Conservation (phyloP, 2,113 vertebrate genomes). For the Perccottus glenii region DNA sequence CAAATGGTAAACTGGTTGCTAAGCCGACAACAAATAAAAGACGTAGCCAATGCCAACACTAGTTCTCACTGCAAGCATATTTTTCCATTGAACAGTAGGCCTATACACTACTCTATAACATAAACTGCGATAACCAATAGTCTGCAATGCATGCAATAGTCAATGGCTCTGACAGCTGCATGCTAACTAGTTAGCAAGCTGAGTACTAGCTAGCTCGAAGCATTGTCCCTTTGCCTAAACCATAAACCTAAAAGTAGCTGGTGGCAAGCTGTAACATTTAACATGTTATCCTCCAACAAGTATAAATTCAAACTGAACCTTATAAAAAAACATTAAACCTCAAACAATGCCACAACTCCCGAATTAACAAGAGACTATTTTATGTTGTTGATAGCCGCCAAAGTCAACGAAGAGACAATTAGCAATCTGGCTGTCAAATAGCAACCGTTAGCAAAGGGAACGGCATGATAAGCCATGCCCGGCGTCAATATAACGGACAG, state of each 20-base stretch:
- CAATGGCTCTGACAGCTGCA: slow-evolving; percentile 42
- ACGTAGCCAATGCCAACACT: not conserved
- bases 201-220: slow-evolving; percentile 41
- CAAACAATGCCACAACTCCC: not conserved
- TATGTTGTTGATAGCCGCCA: not conserved
- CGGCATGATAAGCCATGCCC: not conserved
- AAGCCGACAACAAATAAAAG: no score
- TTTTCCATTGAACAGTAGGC: no score
- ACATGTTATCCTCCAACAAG: not conserved
- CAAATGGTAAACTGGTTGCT: no score
- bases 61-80: no score
- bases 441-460: slow-evolving; percentile 37
- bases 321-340: accelerated
- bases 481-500: not conserved
- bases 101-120: no score
- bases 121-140: not conserved
- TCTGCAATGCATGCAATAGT: not conserved
- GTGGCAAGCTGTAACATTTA: slow-evolving; percentile 20
- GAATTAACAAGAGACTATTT: not conserved
- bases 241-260: slow-evolving; percentile 36
- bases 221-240: slow-evolving; percentile 55
- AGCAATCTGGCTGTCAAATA: slow-evolving; percentile 72
- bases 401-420: slow-evolving; percentile 8
- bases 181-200: slow-evolving; percentile 29
- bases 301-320: not conserved